Evolutionary conservation across 2,113 vertebrate genomes (phyloP).

Genomic region (Leptodactylus fuscus): DNA sequence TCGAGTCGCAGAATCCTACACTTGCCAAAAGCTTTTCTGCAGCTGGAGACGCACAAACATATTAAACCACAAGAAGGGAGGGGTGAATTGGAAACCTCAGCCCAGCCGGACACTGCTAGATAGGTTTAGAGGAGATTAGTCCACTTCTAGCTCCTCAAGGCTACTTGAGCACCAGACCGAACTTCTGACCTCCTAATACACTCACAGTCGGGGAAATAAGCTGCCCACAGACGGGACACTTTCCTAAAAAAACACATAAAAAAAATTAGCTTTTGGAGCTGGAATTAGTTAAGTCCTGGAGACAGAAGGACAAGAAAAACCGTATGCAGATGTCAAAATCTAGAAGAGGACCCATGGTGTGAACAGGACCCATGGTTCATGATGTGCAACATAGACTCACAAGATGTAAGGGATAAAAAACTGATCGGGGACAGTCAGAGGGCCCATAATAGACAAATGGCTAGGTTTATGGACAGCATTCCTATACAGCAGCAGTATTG

Average conservation of each 20-base stretch:
- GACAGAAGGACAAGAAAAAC: no score
- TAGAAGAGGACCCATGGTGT: no score
- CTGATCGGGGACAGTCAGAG: no score
- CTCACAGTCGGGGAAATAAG: neutral
- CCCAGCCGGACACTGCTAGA: conserved; percentile 45
- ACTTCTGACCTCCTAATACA: conserved; percentile 55
- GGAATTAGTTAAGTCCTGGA: no score
- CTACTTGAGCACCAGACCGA: conserved; percentile 36
- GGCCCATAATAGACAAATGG: neutral
- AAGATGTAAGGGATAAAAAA: no score
- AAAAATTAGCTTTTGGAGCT: no score
- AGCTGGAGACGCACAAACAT: conserved; percentile 29
- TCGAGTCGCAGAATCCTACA: neutral
- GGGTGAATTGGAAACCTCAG: conserved; percentile 23
- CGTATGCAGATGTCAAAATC: no score
- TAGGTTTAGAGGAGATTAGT: conserved; percentile 56
- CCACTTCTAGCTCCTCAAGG: conserved; percentile 34
- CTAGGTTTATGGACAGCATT: neutral
- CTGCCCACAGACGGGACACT: neutral
- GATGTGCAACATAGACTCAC: no score
- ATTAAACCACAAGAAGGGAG: conserved; percentile 39
- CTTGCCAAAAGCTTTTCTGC: neutral
- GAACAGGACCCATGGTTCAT: no score
- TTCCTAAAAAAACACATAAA: no score
- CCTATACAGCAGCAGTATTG: neutral